Evolutionary conservation across 2,888 invertebrate genomes (phyloP).

Genomic region (Caenorhabditis parvicauda): DNA sequence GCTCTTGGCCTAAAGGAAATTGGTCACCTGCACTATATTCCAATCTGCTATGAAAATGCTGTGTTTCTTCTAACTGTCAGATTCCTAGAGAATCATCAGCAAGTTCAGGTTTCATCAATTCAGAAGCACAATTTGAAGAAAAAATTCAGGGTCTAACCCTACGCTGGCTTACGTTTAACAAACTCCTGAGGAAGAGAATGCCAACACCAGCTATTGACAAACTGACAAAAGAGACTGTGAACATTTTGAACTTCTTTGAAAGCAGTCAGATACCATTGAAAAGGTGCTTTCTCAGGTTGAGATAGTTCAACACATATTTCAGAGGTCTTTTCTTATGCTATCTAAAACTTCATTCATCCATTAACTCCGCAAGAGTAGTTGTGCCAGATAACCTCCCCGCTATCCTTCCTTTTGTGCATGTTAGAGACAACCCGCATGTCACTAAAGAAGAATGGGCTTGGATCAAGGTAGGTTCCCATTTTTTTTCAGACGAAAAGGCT

Average conservation of each 20-base stretch:
- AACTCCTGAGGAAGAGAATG: slow-evolving; percentile 73
- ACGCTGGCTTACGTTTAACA: slow-evolving; percentile 85
- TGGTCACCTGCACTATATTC: slow-evolving; percentile 89
- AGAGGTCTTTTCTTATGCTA: slow-evolving; percentile 88
- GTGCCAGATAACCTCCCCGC: slow-evolving; percentile 90
- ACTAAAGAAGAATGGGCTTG: slow-evolving; percentile 92
- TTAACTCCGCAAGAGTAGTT: slow-evolving; percentile 70
- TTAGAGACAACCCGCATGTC: slow-evolving; percentile 91
- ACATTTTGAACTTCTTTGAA: slow-evolving; percentile 73
- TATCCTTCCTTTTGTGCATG: slow-evolving; percentile 86
- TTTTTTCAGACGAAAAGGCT: neutral
- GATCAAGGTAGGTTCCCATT: slow-evolving; percentile 45
- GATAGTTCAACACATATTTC: neutral
- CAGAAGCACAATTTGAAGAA: neutral
- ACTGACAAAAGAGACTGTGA: slow-evolving; percentile 82
- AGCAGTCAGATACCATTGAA: slow-evolving; percentile 79
- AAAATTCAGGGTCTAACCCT: slow-evolving; percentile 78
- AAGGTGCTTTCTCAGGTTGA: slow-evolving; percentile 63
- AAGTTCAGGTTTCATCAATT: slow-evolving; percentile 67
- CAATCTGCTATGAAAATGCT: slow-evolving; percentile 81
- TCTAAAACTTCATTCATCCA: slow-evolving; percentile 88
- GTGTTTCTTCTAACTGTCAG: slow-evolving; percentile 87
- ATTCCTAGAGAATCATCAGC: slow-evolving; percentile 77
- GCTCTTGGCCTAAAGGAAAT: slow-evolving; percentile 82
- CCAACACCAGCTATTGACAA: slow-evolving; percentile 73